These are phyloP conservation scores for Hyposoter didymator DNA, from an alignment of 2,888 invertebrate species.

Conservation along the genomic window DNA sequence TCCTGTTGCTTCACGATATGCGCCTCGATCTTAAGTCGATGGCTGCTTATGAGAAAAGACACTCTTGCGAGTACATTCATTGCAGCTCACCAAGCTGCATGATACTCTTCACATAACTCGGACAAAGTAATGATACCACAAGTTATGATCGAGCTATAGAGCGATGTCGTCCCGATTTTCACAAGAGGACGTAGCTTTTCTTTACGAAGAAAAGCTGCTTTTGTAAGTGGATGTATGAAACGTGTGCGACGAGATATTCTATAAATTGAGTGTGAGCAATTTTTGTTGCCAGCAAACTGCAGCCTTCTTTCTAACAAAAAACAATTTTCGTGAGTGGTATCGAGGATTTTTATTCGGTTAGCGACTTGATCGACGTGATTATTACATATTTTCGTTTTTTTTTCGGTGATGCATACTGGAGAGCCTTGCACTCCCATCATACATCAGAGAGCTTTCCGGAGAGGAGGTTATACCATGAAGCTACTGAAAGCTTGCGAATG, in stretches of 20 bases:
- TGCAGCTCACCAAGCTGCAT: conserved; percentile 18
- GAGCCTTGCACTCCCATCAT: not conserved
- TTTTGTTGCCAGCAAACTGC: not conserved
- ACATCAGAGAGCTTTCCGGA: conserved; percentile 6
- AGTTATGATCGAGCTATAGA: conserved; percentile 32
- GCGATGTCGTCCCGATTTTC: conserved; percentile 17
- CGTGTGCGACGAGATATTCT: not conserved
- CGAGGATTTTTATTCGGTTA: not conserved
- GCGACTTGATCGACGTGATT: not conserved
- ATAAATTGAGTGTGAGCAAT: not conserved
- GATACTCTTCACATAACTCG: conserved; percentile 44
- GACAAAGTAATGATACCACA: conserved; percentile 10
- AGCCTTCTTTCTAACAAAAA: not conserved
- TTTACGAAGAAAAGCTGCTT: not conserved
- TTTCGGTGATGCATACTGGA: conserved; percentile 7
- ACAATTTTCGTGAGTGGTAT: not conserved
- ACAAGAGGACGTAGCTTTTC: not conserved
- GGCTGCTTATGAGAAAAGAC: conserved; percentile 37
- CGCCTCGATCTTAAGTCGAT: conserved; percentile 23
- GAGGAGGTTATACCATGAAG: not conserved
- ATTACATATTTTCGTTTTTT: conserved; percentile 7
- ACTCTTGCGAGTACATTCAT: conserved; percentile 15
- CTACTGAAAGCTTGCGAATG: conserved; percentile 42
- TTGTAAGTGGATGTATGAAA: not conserved
- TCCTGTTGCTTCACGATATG: conserved; percentile 29